Percentiles rank a stretch among this genome's conserved stretches.
Conservation (phyloP, 1,140 invertebrate species). For the Platyura marginata region DNA sequence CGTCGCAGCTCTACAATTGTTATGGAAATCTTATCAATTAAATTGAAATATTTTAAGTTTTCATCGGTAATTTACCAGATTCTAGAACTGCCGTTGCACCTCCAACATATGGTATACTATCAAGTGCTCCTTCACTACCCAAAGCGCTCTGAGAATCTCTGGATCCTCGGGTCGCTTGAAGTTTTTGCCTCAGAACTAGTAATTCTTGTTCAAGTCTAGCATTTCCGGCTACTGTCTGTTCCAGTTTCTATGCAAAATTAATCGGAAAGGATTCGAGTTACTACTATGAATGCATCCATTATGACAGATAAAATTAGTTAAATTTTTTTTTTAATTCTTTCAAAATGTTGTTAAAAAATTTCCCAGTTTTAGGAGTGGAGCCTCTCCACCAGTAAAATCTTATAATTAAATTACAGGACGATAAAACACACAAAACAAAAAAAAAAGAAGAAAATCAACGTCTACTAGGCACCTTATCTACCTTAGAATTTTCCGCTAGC, state of each 20-base stretch:
- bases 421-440: no score
- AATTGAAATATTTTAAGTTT: no score
- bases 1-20: slow-evolving; percentile 41
- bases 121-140: slow-evolving; percentile 6
- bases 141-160: slow-evolving; percentile 14
- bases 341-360: no score
- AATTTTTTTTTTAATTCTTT: no score
- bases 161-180: slow-evolving; percentile 40
- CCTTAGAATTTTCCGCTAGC: slow-evolving; percentile 78
- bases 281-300: no score
- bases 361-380: no score
- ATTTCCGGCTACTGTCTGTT: slow-evolving; percentile 78
- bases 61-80: slow-evolving; percentile 27
- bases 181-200: slow-evolving; percentile 62
- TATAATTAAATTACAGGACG: no score
- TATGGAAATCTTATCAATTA: neutral
- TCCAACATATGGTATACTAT: slow-evolving; percentile 14
- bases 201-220: slow-evolving; percentile 73
- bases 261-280: no score
- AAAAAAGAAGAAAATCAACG: slow-evolving; percentile 4
- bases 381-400: no score
- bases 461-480: slow-evolving; percentile 30
- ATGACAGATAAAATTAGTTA: no score
- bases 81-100: slow-evolving; percentile 48
- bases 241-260: slow-evolving; percentile 48